Evolutionary conservation across 35 echinoderm and acorn worm species (phyloP), one percentile per base, ranked within the genome.

Genomic region (Amphiura filiformis): DNA sequence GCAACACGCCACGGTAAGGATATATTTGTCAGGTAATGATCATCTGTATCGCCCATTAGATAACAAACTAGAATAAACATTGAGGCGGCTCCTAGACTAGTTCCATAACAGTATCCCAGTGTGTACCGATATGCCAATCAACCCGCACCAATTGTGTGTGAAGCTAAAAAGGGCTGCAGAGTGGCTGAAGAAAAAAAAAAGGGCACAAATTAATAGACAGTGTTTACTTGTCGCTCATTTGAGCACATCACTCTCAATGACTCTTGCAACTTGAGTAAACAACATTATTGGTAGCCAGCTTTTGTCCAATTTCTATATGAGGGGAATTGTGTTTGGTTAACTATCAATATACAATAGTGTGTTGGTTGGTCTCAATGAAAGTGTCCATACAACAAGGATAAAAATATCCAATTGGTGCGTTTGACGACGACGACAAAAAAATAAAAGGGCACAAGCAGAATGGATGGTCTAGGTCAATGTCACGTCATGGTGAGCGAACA

Each of bases 231-330:
- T 70, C 17, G 61, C 61, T 70, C 61, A 70, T 70, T 70, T 70
- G 61, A 70, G 61, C 61, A n/a, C n/a, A 70, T 70, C 61, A 13
- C 61, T n/a, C 7, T 70, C 11, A 70, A 70, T 70, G 61, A 70
- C 61, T 70, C 61, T n/a, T 70, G 61, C 3, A 70, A 70, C 61
- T 70, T 70, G 61, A 70, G 61, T 70, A 70, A 70, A 70, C 28
- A 70, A 70, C 61, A 70, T 70, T 70, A 70, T 70, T 70, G 61
- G 61, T 70, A 70, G 61, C 28, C 61, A n/a, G 61, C 61, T 70
- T 70, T 70, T 70, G 61, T 70, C n/a, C n/a, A 23, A 18, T 5
- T 2, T 23, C 61, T 13, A 70, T 47, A 70, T 70, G 28, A 18
- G 61, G 61, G n/a, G 61, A 30, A 70, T 70, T 70, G 26, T 70